Evolutionary conservation across 2,888 invertebrate genomes (phyloP).

Genomic region (Pammene aurita): DNA sequence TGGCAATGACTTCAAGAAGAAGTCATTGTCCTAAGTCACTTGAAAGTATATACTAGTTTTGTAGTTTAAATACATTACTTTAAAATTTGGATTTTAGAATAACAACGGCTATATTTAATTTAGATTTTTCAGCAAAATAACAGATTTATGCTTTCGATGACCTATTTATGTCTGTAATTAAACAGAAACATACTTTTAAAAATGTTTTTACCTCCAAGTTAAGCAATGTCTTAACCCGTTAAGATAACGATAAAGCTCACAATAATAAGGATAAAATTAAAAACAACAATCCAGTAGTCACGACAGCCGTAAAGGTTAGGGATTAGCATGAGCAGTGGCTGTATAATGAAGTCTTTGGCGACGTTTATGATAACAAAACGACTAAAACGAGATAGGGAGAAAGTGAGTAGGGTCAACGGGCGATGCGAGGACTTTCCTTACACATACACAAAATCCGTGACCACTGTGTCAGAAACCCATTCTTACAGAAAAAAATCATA

Average conservation of each 20-base stretch:
- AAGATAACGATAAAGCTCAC: constrained; percentile 54
- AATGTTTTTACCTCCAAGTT: constrained; percentile 21
- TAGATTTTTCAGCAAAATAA: not conserved
- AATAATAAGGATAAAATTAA: constrained; percentile 46
- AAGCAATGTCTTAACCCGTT: constrained; percentile 52
- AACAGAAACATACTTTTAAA: not conserved
- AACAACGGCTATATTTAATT: not conserved
- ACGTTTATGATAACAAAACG: constrained; percentile 41
- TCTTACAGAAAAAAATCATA: too few relatives aligned
- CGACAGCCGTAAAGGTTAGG: constrained; percentile 53
- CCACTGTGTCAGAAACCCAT: not conserved
- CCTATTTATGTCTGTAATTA: too few relatives aligned
- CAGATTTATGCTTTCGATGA: too few relatives aligned
- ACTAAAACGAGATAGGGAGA: constrained; percentile 43
- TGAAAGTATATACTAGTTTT: not conserved
- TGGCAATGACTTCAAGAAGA: not conserved
- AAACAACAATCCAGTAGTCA: constrained; percentile 47
- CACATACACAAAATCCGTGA: not conserved
- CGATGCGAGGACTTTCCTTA: not conserved
- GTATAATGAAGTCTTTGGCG: constrained; percentile 34
- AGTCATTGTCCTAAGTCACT: constrained; percentile 4
- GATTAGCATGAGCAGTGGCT: constrained; percentile 52
- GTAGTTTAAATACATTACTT: not conserved
- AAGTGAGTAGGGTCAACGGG: constrained; percentile 39
- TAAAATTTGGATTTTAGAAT: too few relatives aligned